Evolutionary conservation across 2,113 vertebrate genomes (phyloP), one percentile per base, ranked within the genome.

Genomic region (Hydrolagus affinis): DNA sequence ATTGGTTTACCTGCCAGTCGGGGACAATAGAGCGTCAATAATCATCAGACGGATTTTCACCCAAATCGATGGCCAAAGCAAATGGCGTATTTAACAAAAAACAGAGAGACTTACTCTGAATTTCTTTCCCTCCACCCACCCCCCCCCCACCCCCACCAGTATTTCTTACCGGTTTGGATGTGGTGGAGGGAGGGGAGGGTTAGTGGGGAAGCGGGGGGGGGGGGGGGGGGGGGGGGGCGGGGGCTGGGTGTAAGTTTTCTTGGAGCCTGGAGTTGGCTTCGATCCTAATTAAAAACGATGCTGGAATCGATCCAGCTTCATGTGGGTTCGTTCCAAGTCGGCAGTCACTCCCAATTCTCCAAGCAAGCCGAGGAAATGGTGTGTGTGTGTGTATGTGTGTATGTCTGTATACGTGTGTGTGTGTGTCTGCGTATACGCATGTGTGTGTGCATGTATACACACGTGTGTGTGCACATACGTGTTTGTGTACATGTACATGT

Each of bases 241-340:
- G n/a, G n/a, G n/a, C n/a, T n/a, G n/a, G n/a, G 23, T 66, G 62
- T 80, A 80, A 80, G n/a, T n/a, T n/a, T n/a, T n/a, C n/a, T n/a
- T n/a, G 44, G 44, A 44, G 44, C 25, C 62, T 83, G 60, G 62
- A 83, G 15, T 83, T 83, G 59, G 78, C 78, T 66, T 32, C 2
- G 25, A 83, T 83, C 78, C 78, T 83, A 66, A 83, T 83, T 30
- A 83, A 83, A 83, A 83, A 66, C 30, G 59, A 15, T 23, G 77
- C 77, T 83, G 77, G 77, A 83, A 68, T 15, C 9, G 8, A 23
- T 66, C 62, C 78, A 83, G 62, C 60, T 28, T 30, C 19, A 64
- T n/a, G 21, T 83, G 78, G 78, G 66, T 32, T 64, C 32, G 60
- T 15, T 83, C 78, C 78, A 83, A 83, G 28, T 66, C 15, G 17